These are phyloP conservation scores for Zingel zingel DNA, from an alignment of 2,113 vertebrate species.

Conservation along the genomic window DNA sequence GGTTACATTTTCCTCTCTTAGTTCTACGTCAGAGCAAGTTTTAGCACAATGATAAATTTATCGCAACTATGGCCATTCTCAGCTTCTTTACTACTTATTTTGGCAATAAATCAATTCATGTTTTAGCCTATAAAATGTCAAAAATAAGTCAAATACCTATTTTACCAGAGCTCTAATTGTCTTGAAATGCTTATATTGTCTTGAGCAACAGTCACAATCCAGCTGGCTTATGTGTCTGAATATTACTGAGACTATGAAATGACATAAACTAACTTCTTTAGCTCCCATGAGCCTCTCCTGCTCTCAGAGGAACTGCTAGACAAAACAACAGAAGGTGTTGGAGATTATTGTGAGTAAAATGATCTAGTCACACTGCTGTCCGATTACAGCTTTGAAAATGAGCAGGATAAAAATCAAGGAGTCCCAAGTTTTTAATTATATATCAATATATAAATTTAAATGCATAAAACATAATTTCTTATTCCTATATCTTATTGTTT, in stretches of 20 bases:
- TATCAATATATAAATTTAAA: not conserved
- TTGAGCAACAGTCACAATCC: not conserved
- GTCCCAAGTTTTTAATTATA: not conserved
- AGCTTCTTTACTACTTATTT: not conserved
- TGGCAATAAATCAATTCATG: not conserved
- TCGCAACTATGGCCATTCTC: not conserved
- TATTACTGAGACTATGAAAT: constrained; percentile 4
- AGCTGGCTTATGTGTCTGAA: constrained; percentile 5
- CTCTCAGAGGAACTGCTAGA: constrained; percentile 24
- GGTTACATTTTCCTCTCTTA: not conserved
- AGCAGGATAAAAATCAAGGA: not conserved
- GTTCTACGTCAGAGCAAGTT: not conserved
- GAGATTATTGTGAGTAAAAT: constrained; percentile 16
- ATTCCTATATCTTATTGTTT: not conserved
- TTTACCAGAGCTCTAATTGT: not conserved
- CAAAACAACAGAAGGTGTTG: constrained; percentile 28
- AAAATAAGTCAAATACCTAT: not conserved
- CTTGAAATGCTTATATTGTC: not conserved
- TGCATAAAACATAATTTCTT: not conserved
- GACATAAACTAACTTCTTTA: constrained; percentile 29
- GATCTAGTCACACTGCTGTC: constrained; percentile 21
- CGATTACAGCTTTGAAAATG: not conserved
- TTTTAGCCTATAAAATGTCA: not conserved
- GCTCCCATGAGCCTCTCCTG: constrained; percentile 2
- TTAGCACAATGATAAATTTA: not conserved